Evolutionary conservation across 2,797 vertebrate genomes (phyloP), one percentile per base, ranked within the genome.

Genomic region (Malacoraja senta): DNA sequence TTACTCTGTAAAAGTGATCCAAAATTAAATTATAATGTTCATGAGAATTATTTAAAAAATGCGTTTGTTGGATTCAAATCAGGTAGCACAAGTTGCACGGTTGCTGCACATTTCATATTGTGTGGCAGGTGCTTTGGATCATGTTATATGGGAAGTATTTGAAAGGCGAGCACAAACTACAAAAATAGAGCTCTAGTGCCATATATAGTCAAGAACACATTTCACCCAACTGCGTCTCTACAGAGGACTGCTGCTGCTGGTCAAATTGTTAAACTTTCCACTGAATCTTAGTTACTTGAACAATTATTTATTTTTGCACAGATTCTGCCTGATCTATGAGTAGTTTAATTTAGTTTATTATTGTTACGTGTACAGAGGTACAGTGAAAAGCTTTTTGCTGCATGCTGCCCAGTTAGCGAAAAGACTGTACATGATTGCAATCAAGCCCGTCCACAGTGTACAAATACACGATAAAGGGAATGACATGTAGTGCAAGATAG

Each of bases 51-150:
- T 58, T 91, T 80, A 15, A 76, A 68, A 68, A 63, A 68, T 68
- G n/a, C 63, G n/a, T 44, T 13, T 13, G 68, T 58, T 12, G 53
- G 71, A 92, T 92, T 92, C 90, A 26, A 53, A 92, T 92, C 90
- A 76, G 2, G 3, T 13, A 74, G 90, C 35, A 44, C 90, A 91
- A 10, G 35, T 74, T 53, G 13, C 17, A 76, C 29, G n/a, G 71
- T 76, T 92, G 71, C 72, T 76, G 44, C 17, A 29, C 32, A 58
- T 92, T 92, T 7, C 13, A 92, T 1, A 92, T 29, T 26, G 90
- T 38, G 1, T 58, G 2, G 72, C 90, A 44, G 90, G 90, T 92
- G 72, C 1, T 17, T 29, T 24, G 90, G 72, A 92, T 92, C 71
- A 29, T 92, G 26, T 72, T 58, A 29, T 44, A 76, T 26, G 15